Base-by-base conservation (phyloP, 2,888 invertebrate species). In the Margaritifera margaritifera region DNA sequence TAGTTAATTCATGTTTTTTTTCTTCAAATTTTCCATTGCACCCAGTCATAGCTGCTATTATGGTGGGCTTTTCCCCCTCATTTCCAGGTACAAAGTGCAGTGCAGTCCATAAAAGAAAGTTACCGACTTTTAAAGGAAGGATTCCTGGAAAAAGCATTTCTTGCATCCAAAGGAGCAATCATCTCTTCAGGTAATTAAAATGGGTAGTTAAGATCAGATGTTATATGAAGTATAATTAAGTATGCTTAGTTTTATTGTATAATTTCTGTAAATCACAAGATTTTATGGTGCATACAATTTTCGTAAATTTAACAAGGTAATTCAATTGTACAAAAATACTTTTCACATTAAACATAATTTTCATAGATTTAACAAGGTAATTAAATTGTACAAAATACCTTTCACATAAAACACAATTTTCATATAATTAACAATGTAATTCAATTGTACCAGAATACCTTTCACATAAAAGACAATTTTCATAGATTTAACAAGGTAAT, bases 131-230 rank as follows among this genome's bases (percentile, higher is more conserved):
- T 96, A 24, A 90, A 91, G 24, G 91, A 93, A 74, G 89, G 90
- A 53, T 93, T 79, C 51, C 75, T 88, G 8, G 87, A 91, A 60
- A 90, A 92, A 51, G 96, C 95, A 1, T 93, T 95, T 80, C 85
- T 90, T n/a, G 90, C 92, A 50, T 86, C 87, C 20, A 80, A 78
- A 63, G 75, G 72, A 57, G 88, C 88, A 25, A 74, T 86, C 8
- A 89, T 92, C 42, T 93, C 93, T 27, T 95, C 88, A 81, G 88
- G 87, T 86, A 75, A 4, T 59, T 52, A 61, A n/a, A 18, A 57
- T 61, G n/a, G n/a, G n/a, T n/a, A n/a, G n/a, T n/a, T n/a, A n/a
- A n/a, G n/a, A n/a, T n/a, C n/a, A n/a, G n/a, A n/a, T n/a, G n/a
- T n/a, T n/a, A n/a, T n/a, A n/a, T n/a, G n/a, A n/a, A n/a, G n/a